Evolutionary conservation across 2,888 invertebrate genomes (phyloP), one percentile per base, ranked within the genome.

Genomic region (Zonitis immaculata): DNA sequence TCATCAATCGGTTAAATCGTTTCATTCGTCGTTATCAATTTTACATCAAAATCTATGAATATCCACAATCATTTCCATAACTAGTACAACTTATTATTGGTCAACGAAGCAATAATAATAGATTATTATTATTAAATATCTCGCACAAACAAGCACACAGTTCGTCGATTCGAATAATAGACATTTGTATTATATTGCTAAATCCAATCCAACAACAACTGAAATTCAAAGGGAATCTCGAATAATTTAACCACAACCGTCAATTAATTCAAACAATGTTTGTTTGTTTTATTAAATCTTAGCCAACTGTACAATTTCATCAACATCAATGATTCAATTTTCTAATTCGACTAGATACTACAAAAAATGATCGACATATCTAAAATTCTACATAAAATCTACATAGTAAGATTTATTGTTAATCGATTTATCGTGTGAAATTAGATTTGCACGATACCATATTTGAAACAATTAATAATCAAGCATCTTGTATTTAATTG

Each of bases 1-100:
- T 63, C 60, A 60, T 54, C 59, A 59, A 61, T 57, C 60, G 63
- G 63, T 65, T 65, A 62, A 59, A 51, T 63, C 58, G 61, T 63
- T 65, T n/a, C n/a, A n/a, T n/a, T n/a, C n/a, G n/a, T n/a, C n/a
- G n/a, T n/a, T n/a, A n/a, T n/a, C n/a, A n/a, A n/a, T n/a, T n/a
- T n/a, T n/a, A n/a, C n/a, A n/a, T n/a, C n/a, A n/a, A n/a, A n/a
- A n/a, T n/a, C n/a, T n/a, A n/a, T n/a, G n/a, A n/a, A n/a, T n/a
- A n/a, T n/a, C n/a, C n/a, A n/a, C n/a, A n/a, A n/a, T n/a, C n/a
- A n/a, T n/a, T n/a, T n/a, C n/a, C n/a, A n/a, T n/a, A n/a, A n/a
- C 35, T 49, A 49, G 49, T 35, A 5, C 16, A 35, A 35, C 12
- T 18, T 14, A 35, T 16, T 16, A 7, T 16, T 14, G 35, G 35